Base-by-base conservation (phyloP, 2,797 vertebrate genomes). In the Vireo griseus region DNA sequence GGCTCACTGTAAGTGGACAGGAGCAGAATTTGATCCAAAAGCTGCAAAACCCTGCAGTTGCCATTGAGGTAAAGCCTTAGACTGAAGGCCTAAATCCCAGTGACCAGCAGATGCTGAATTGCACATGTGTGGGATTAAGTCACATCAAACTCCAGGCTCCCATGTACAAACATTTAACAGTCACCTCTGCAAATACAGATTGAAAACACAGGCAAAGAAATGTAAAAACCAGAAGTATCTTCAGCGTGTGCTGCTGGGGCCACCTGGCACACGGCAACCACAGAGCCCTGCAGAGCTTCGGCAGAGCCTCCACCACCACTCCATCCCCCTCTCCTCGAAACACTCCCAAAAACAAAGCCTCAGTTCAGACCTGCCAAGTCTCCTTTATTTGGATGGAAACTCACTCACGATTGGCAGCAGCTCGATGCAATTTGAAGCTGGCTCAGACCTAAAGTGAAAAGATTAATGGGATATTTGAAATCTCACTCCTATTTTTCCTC, bases 391-490 rank as follows among this genome's bases (percentile, higher is more conserved):
- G 91, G 82, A 94, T 69, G 57, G 51, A 58, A 85, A 94, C 92
- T 90, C 92, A 59, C 78, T 92, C 86, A 80, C 4, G 7, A 85
- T 96, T 96, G 95, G 94, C 94, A 96, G 83, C 81, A 50, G 74
- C 81, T 88, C 0, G 47, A 61, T 84, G 94, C 92, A 95, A 94
- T 94, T 92, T 91, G 92, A 95, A 94, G 80, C 92, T 95, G 95
- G 90, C 94, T 96, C 90, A 93, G 81, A 80, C 82, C 86, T 96
- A 83, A 91, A 96, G 90, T 85, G 91, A 93, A 96, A 96, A 96
- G 94, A 95, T 94, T 96, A 96, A 96, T 84, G 80, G 91, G 88
- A 88, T 95, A 92, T 94, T 96, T 96, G 91, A 95, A 95, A 94
- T 79, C 86, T 95, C 52, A 72, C 86, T 94, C 91, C 76, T 58